Evolutionary conservation across 2,888 invertebrate genomes (phyloP).

Genomic region (Sminthurinus aureus): DNA sequence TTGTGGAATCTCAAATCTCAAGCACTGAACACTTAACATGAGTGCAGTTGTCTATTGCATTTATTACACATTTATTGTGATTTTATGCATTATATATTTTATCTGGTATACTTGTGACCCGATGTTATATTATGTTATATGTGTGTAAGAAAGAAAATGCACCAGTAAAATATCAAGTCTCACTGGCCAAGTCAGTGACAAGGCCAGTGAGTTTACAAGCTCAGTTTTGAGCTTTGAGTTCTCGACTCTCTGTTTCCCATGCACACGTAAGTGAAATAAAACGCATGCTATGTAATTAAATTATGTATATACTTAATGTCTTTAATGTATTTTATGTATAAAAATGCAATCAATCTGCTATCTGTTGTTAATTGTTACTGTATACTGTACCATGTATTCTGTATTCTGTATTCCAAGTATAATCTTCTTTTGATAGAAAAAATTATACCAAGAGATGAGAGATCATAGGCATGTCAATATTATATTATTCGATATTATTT

Average conservation of each 20-base stretch:
- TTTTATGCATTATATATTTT: neutral
- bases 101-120: too few species aligned
- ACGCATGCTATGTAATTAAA: neutral
- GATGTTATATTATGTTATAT: conserved; percentile 1
- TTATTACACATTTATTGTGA: neutral
- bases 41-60: too few species aligned
- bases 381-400: too few species aligned
- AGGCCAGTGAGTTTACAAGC: conserved; percentile 14
- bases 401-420: too few species aligned
- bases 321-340: neutral
- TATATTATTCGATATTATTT: neutral
- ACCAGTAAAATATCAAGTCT: neutral
- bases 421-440: too few species aligned
- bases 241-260: neutral
- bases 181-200: neutral
- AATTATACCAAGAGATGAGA: too few species aligned
- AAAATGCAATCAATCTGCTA: too few species aligned
- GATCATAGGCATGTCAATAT: neutral
- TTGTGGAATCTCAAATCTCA: too few species aligned
- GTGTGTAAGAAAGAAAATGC: neutral
- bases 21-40: too few species aligned
- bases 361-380: too few species aligned
- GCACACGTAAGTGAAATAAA: neutral
- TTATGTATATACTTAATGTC: conserved; percentile 1
- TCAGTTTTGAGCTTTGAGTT: neutral